Evolutionary conservation across 2,113 vertebrate genomes (phyloP).

Genomic region (Colinus virginianus): DNA sequence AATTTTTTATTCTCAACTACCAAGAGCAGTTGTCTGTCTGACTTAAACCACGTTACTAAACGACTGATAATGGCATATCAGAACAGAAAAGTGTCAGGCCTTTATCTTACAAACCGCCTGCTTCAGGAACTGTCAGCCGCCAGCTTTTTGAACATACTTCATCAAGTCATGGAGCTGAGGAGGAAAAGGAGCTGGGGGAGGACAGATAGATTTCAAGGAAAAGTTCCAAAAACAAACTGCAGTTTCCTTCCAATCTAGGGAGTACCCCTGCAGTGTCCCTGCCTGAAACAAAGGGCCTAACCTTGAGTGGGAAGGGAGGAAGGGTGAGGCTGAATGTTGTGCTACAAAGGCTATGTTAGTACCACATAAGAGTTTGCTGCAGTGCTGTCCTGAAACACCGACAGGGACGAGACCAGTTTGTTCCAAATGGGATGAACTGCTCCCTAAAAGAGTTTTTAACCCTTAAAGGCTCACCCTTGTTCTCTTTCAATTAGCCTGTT

Average conservation of each 20-base stretch:
- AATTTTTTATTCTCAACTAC: background rate
- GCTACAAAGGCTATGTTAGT: background rate
- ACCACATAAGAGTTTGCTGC: background rate
- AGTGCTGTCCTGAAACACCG: background rate
- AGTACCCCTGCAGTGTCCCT: background rate
- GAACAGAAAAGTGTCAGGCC: background rate
- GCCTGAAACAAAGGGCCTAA: conserved; percentile 29
- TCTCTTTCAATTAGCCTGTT: background rate
- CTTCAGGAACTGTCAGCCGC: background rate
- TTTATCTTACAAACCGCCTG: background rate
- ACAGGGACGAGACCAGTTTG: background rate
- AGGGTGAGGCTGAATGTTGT: conserved; percentile 41
- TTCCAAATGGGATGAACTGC: background rate
- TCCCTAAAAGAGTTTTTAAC: background rate
- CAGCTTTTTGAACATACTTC: background rate
- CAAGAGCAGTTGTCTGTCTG: background rate
- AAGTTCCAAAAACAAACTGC: conserved; percentile 9
- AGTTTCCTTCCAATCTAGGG: background rate
- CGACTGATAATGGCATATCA: background rate
- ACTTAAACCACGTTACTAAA: background rate
- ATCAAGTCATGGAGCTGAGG: background rate
- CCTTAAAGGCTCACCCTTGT: background rate
- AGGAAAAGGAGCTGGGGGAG: background rate
- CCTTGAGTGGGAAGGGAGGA: background rate
- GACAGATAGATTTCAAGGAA: conserved; percentile 36